These are phyloP conservation scores for Hoplias malabaricus DNA, from an alignment of 2,113 vertebrate genomes.

Conservation along the genomic window DNA sequence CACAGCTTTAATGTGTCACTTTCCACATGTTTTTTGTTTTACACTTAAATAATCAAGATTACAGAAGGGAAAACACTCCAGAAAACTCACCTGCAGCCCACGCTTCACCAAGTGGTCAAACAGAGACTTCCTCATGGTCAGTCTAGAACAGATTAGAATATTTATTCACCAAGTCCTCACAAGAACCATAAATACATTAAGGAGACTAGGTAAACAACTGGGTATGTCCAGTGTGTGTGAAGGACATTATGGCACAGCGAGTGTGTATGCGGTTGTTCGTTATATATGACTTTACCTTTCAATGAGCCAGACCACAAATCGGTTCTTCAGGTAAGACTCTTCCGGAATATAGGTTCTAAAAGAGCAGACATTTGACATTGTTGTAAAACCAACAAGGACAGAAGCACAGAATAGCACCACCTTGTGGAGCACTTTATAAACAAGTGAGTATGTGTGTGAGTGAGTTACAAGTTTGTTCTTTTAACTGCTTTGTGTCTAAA, in stretches of 20 bases:
- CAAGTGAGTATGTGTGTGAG: too few species aligned
- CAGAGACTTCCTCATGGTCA: constrained; percentile 83
- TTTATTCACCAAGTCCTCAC: too few species aligned
- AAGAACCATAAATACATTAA: too few species aligned
- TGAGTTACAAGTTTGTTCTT: too few species aligned
- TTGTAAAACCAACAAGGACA: neutral
- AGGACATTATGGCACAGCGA: too few species aligned
- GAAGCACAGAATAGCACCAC: too few species aligned
- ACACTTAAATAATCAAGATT: neutral
- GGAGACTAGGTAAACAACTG: too few species aligned
- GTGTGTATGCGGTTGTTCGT: too few species aligned
- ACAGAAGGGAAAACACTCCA: neutral
- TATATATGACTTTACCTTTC: constrained; percentile 73
- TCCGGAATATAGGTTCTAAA: constrained; percentile 72
- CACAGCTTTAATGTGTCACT: neutral
- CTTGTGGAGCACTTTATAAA: too few species aligned
- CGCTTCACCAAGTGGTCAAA: constrained; percentile 79
- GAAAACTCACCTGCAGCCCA: constrained; percentile 80
- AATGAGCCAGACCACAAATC: constrained; percentile 56
- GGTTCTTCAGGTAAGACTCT: constrained; percentile 58
- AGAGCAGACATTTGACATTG: constrained; percentile 15
- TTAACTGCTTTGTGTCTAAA: too few species aligned
- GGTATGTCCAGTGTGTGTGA: too few species aligned
- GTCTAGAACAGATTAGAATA: too few species aligned
- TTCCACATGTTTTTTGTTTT: neutral